A percentile compares a stretch with the other conserved stretches of the same genome.
phyloP scores from a whole-genome alignment of 2,113 vertebrate species.

The Otus sunia region DNA sequence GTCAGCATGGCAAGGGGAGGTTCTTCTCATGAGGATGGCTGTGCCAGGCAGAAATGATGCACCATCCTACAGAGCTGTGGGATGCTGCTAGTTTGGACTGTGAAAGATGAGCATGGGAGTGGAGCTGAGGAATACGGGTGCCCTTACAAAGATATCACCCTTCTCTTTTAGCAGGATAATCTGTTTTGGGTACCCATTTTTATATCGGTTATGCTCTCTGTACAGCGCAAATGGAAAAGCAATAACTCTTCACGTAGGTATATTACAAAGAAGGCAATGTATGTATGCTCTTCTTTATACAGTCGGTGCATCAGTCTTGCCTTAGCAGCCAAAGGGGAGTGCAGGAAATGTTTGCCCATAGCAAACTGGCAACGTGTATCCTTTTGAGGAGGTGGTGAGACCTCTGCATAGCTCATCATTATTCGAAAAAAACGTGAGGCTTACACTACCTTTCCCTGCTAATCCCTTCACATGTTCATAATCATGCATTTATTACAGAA shows the following conservation, averaged over 20 bases:
- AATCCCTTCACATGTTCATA: background rate
- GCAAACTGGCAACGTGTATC: accelerated
- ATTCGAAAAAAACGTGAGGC: accelerated
- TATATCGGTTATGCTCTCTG: background rate
- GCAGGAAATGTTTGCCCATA: accelerated
- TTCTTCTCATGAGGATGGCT: background rate
- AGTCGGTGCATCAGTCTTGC: background rate
- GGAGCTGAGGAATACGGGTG: background rate
- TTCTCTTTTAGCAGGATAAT: background rate
- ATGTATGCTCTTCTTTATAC: background rate
- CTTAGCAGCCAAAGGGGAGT: background rate
- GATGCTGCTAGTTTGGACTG: background rate
- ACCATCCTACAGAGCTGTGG: background rate
- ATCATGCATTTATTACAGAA: background rate
- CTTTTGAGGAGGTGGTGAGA: background rate
- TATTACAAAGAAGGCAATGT: background rate
- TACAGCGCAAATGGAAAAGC: background rate
- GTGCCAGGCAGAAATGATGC: background rate
- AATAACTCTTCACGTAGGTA: background rate
- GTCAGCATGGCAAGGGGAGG: background rate
- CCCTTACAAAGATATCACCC: background rate
- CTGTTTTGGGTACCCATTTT: accelerated
- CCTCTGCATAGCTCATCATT: background rate
- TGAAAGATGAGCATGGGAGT: background rate
- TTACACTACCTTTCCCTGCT: background rate